Conservation (phyloP, 2,888 invertebrate species). For the Drosophila subquinaria region DNA sequence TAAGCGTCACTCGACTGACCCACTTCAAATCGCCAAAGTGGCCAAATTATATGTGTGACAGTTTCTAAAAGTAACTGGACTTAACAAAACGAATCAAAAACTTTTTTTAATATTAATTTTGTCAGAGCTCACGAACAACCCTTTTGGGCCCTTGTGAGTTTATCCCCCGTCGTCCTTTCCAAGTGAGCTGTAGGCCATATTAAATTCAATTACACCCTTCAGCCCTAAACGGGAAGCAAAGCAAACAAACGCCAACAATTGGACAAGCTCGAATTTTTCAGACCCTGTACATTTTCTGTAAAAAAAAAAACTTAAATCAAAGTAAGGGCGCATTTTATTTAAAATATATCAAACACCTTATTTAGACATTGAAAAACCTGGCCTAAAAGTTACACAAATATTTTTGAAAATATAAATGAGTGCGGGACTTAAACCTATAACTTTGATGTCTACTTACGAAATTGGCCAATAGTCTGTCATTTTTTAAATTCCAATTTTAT, state of each 20-base stretch:
- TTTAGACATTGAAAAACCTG: too few species aligned
- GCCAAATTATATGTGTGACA: conserved; percentile 34
- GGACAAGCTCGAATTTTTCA: neutral
- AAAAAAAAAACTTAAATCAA: neutral
- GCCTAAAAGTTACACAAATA: too few species aligned
- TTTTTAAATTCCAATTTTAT: too few species aligned
- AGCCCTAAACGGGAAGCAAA: neutral
- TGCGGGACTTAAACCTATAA: too few species aligned
- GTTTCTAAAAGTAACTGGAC: conserved; percentile 20
- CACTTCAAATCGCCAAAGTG: conserved; percentile 43
- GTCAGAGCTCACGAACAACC: conserved; percentile 8
- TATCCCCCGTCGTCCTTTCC: neutral
- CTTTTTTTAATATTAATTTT: neutral
- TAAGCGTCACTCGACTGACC: conserved; percentile 43
- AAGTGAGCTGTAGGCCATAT: conserved; percentile 13
- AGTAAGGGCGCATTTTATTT: too few species aligned
- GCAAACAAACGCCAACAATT: neutral
- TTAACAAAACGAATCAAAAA: neutral
- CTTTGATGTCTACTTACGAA: too few species aligned
- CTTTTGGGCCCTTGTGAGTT: conserved; percentile 17
- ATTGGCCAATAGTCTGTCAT: too few species aligned
- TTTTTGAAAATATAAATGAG: neutral
- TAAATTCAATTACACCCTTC: conserved; percentile 54
- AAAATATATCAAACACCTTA: too few species aligned
- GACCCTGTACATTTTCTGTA: neutral